Evolutionary conservation across 2,797 vertebrate genomes (phyloP).

Genomic region (Acanthopagrus latus): DNA sequence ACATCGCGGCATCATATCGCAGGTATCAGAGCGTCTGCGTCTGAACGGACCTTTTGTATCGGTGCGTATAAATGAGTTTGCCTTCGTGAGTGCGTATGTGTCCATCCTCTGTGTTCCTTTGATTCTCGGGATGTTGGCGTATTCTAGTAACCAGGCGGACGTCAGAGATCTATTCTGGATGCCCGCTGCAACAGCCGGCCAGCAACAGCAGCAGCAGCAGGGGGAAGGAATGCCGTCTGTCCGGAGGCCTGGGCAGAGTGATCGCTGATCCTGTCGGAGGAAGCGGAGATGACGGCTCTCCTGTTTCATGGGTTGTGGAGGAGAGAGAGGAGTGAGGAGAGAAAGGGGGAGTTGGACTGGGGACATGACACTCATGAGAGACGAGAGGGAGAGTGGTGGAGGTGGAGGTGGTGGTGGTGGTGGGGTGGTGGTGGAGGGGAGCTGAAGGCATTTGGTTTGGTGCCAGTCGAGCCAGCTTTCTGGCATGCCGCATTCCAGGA

Average conservation of each 20-base stretch:
- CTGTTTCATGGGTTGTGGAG: slow-evolving; percentile 79
- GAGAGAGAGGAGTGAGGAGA: slow-evolving; percentile 37
- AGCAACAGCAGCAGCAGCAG: slow-evolving; percentile 83
- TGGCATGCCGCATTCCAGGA: slow-evolving; percentile 86
- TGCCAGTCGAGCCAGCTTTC: slow-evolving; percentile 86
- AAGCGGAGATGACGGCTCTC: slow-evolving; percentile 84
- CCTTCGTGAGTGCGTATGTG: slow-evolving; percentile 34
- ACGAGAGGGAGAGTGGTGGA: slow-evolving; percentile 62
- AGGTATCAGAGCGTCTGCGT: background rate
- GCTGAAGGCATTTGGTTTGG: slow-evolving; percentile 85
- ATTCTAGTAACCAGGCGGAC: slow-evolving; percentile 84
- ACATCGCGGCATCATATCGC: background rate
- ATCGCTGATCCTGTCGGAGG: slow-evolving; percentile 81
- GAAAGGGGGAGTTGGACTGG: slow-evolving; percentile 40
- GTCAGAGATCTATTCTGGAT: slow-evolving; percentile 87
- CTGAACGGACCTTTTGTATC: slow-evolving; percentile 2
- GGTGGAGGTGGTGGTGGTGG: slow-evolving; percentile 22
- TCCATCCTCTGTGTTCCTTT: slow-evolving; percentile 63
- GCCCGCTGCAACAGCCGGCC: slow-evolving; percentile 83
- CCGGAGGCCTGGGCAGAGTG: slow-evolving; percentile 68
- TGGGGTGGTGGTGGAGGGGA: slow-evolving; percentile 52
- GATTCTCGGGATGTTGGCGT: slow-evolving; percentile 79
- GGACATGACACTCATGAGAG: slow-evolving; percentile 64
- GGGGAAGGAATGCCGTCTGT: slow-evolving; percentile 82
- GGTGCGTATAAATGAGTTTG: background rate